phyloP scores from a whole-genome alignment of 2,113 vertebrate genomes.

The Lophochroa leadbeateri region DNA sequence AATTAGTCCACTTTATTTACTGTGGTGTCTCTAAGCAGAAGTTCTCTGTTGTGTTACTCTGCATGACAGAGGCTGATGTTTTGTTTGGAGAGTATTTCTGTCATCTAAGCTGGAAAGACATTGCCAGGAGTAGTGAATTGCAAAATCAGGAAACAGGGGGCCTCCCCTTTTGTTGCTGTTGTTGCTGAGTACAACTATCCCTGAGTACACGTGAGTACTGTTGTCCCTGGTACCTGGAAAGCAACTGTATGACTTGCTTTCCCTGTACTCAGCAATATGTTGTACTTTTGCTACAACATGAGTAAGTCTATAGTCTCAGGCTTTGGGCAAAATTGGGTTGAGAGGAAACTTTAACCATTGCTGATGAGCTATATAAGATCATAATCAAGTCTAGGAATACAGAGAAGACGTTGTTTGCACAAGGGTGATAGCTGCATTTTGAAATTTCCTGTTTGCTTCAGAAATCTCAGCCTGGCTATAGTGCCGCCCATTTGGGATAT shows the following conservation, averaged over 20 bases:
- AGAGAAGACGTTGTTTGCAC: neutral
- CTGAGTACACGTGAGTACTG: too few species aligned
- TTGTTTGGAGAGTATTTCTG: neutral
- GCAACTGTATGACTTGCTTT: neutral
- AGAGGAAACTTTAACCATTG: neutral
- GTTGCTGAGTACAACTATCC: neutral
- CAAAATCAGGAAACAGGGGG: neutral
- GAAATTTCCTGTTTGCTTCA: neutral
- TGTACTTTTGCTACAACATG: neutral
- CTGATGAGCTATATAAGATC: neutral
- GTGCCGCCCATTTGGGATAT: rapidly evolving
- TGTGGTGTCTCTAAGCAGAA: neutral
- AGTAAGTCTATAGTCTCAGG: neutral
- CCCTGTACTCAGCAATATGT: neutral
- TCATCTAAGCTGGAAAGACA: neutral
- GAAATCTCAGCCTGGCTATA: neutral
- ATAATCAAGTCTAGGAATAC: neutral
- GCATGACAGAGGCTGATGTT: neutral
- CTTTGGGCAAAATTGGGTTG: neutral
- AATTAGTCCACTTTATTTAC: neutral
- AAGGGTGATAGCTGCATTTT: neutral
- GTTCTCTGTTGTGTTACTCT: neutral
- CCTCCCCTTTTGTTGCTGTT: neutral
- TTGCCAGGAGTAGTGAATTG: neutral
- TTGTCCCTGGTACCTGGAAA: too few species aligned